phyloP scores from a whole-genome alignment of 2,888 invertebrate genomes.

The Arrhopalites spinosus region DNA sequence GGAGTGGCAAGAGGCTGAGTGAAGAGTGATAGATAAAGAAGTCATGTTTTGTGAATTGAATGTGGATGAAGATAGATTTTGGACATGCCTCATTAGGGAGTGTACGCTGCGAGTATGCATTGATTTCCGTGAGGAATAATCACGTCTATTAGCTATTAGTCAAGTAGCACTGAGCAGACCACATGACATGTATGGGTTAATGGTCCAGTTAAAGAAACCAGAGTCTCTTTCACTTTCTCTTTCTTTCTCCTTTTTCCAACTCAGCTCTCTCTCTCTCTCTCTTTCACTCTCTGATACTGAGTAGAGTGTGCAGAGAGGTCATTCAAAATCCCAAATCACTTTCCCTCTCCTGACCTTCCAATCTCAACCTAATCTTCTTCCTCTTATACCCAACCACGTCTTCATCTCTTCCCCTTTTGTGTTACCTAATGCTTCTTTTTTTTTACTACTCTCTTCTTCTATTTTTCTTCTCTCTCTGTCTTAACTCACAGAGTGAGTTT shows the following conservation, averaged over 20 bases:
- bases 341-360: neutral
- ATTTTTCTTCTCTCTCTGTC: neutral
- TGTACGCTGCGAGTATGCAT: slow-evolving; percentile 42
- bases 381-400: neutral
- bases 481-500: neutral
- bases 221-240: slow-evolving; percentile 7
- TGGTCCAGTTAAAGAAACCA: slow-evolving; percentile 33
- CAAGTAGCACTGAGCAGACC: slow-evolving; percentile 27
- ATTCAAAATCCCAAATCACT: slow-evolving; percentile 23
- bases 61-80: slow-evolving; percentile 46
- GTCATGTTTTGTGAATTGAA: slow-evolving; percentile 16
- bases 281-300: neutral
- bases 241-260: neutral
- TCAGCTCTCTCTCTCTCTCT: slow-evolving; percentile 8
- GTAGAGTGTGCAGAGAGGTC: neutral
- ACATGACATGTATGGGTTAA: slow-evolving; percentile 32
- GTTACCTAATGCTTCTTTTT: neutral
- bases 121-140: slow-evolving; percentile 48
- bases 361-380: slow-evolving; percentile 2
- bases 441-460: neutral
- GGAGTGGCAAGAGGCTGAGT: neutral
- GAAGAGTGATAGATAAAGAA: slow-evolving; percentile 26
- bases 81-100: slow-evolving; percentile 53
- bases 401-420: neutral
- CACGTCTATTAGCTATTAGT: slow-evolving; percentile 52